A percentile compares a stretch with the other conserved stretches of the same genome.
Conservation (phyloP, 1,140 invertebrate species). For the Saccostrea glomerata region DNA sequence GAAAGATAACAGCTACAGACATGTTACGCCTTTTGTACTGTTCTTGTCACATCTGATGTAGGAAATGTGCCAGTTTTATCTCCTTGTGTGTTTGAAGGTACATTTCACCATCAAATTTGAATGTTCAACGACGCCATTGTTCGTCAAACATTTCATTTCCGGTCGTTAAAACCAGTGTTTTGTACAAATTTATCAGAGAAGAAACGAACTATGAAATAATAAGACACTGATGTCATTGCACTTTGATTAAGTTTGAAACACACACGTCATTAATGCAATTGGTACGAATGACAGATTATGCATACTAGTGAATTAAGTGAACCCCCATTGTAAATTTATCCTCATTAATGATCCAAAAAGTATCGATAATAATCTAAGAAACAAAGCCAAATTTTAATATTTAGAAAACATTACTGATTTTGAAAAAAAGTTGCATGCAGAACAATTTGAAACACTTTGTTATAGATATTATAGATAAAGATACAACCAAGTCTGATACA, state of each 20-base stretch:
- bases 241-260: not conserved
- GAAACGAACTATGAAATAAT: not conserved
- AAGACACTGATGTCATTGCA: not conserved
- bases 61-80: constrained; percentile 10
- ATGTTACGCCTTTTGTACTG: not conserved
- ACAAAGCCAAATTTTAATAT: no score
- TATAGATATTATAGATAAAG: no score
- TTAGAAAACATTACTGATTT: no score
- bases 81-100: not conserved
- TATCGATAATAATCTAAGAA: no score
- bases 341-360: not conserved
- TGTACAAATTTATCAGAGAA: not conserved
- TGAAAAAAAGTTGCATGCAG: no score
- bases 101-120: not conserved
- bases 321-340: not conserved
- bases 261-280: no score
- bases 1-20: not conserved
- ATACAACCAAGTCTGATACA: no score
- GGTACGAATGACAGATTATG: not conserved
- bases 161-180: not conserved
- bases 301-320: not conserved
- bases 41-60: constrained; percentile 6
- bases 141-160: constrained; percentile 5
- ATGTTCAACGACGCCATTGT: not conserved
- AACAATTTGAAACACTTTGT: no score